These are phyloP conservation scores for Eleginops maclovinus DNA, from an alignment of 2,113 vertebrate genomes.

Conservation along the genomic window DNA sequence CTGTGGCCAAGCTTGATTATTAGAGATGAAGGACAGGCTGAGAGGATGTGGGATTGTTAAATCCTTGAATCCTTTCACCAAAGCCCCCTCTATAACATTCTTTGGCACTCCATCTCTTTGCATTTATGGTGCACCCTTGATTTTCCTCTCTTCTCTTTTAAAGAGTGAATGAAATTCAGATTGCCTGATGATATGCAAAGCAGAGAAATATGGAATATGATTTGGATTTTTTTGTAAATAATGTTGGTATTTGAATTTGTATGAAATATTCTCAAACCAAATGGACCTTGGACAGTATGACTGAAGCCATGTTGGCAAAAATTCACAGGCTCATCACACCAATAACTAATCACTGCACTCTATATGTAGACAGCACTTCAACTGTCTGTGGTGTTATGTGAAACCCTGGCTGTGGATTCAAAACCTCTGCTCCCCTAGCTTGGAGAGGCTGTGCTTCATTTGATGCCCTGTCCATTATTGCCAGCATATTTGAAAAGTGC, in stretches of 20 bases:
- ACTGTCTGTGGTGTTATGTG: slow-evolving; percentile 75
- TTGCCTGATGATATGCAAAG: slow-evolving; percentile 63
- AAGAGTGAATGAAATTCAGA: slow-evolving; percentile 53
- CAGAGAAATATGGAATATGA: slow-evolving; percentile 47
- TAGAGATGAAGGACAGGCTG: slow-evolving; percentile 82
- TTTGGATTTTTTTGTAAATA: slow-evolving; percentile 47
- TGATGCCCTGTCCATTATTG: slow-evolving; percentile 85
- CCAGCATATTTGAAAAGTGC: slow-evolving; percentile 86
- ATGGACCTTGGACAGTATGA: slow-evolving; percentile 30
- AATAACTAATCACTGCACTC: slow-evolving; percentile 58
- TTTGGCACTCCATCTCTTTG: slow-evolving; percentile 64
- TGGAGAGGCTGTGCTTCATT: slow-evolving; percentile 85
- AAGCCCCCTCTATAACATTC: slow-evolving; percentile 73
- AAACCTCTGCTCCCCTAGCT: slow-evolving; percentile 81
- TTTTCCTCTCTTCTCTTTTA: slow-evolving; percentile 57
- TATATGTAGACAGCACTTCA: slow-evolving; percentile 68
- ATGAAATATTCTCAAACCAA: slow-evolving; percentile 36
- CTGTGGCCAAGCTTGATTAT: slow-evolving; percentile 85
- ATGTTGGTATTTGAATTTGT: slow-evolving; percentile 26
- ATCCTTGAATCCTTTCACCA: slow-evolving; percentile 81
- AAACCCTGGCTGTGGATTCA: slow-evolving; percentile 75
- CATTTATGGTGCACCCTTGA: slow-evolving; percentile 70
- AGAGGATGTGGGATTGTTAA: slow-evolving; percentile 83
- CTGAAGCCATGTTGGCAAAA: slow-evolving; percentile 33
- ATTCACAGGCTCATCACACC: slow-evolving; percentile 43